Base-by-base conservation (phyloP, 2,888 invertebrate genomes). In the Hirtodrosophila histrioides region DNA sequence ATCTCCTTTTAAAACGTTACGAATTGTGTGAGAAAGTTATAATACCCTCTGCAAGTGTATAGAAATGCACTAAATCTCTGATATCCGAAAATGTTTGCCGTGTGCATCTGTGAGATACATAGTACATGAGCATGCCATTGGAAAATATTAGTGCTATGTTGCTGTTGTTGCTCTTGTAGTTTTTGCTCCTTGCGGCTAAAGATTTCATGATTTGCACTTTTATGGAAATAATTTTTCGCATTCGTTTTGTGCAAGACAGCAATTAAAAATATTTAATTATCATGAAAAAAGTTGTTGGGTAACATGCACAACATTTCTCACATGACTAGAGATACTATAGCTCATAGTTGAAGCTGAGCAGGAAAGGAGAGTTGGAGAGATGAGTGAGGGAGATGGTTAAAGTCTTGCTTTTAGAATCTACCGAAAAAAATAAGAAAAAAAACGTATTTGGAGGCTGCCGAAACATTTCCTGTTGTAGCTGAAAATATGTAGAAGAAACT, bases 181-280 rank as follows among this genome's bases (percentile, higher is more conserved):
- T 48, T 50, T 37, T 53, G 58, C 75, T 75, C 68, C 77, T 77
- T 57, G 68, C 39, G 82, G 86, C 86, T 70, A 88, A 83, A 85
- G 88, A 88, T 88, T 86, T 78, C 80, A 85, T 85, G 84, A 85
- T 85, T 85, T 88, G 84, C 88, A 88, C 84, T 85, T 85, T 88
- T 85, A 85, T 85, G 84, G 84, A 86, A 88, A 85, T 85, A 88
- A 80, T 86, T 84, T 84, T 72, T 75, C 69, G 82, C 70, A 67
- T 75, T 82, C 68, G 49, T 60, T 58, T 62, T 88, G 84, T 88
- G 86, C 88, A 80, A 75, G 85, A 75, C 84, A 86, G 84, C 84
- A 86, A 85, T 85, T 85, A 85, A 85, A 85, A 85, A 85, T 85
- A 85, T 85, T 85, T 85, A 85, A 85, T 85, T 88, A 88, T 85